phyloP scores from a whole-genome alignment of 30 jellyfish, hydroid and myxozoan species.

The Nemopilema nomurai region DNA sequence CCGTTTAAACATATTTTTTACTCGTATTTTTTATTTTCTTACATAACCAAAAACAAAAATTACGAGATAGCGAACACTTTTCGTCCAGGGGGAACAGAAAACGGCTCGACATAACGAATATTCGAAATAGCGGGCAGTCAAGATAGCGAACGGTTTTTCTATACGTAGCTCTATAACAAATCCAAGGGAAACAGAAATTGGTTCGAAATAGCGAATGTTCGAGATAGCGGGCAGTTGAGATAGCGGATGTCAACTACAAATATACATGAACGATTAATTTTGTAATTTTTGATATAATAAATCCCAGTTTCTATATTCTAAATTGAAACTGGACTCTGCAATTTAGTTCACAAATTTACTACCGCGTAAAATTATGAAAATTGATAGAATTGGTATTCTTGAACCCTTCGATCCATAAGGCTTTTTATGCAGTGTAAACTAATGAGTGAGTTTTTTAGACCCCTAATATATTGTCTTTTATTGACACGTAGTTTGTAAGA shows the following conservation, averaged over 20 bases:
- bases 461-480: too few species aligned
- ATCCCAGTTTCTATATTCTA: too few species aligned
- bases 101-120: slow-evolving; percentile 18
- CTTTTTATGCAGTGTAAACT: too few species aligned
- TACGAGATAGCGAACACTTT: slow-evolving; percentile 9
- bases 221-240: slow-evolving; percentile 4
- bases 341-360: too few species aligned
- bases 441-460: too few species aligned
- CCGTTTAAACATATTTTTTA: background rate
- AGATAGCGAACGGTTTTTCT: slow-evolving; percentile 17
- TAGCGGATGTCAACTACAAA: background rate
- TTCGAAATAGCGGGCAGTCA: slow-evolving; percentile 26
- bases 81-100: slow-evolving; percentile 22
- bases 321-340: too few species aligned
- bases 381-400: too few species aligned
- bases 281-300: too few species aligned
- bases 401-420: too few species aligned
- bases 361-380: too few species aligned
- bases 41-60: slow-evolving; percentile 17
- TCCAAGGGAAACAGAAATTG: slow-evolving; percentile 19
- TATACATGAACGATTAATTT: too few species aligned
- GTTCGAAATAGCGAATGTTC: slow-evolving; percentile 20
- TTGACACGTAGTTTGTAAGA: too few species aligned
- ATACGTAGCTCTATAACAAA: slow-evolving; percentile 6
- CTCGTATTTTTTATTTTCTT: slow-evolving; percentile 21